Base-by-base conservation (phyloP, 2,888 invertebrate genomes). In the Acleris literana region DNA sequence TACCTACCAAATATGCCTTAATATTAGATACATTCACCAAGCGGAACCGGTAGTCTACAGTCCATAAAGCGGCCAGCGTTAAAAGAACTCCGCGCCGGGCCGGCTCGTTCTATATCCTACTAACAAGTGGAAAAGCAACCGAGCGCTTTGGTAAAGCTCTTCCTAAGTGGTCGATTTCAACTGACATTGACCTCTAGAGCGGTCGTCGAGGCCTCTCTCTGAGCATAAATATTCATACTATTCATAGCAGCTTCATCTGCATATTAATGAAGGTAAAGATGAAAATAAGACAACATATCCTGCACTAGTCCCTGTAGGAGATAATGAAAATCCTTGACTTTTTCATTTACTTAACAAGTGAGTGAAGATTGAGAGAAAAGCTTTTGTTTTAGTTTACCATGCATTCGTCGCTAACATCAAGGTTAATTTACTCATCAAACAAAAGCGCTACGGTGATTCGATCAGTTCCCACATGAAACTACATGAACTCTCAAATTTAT, bases 141-240 rank as follows among this genome's bases (percentile, higher is more conserved):
- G 70, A 76, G 74, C 73, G 72, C 75, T 75, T 71, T 66, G 70
- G 70, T 68, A 75, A 75, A 76, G 83, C 65, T 83, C 83, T 77
- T 57, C 13, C 66, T 51, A 71, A 76, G 46, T 83, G 83, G 84
- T 74, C 77, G 78, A 73, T 70, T 81, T 80, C 77, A 74, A 73
- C 81, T 84, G 88, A 88, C 89, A 90, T 88, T 90, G 90, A 90
- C 89, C 90, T 83, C 87, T 82, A 80, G 78, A 79, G 76, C 84
- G 83, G 82, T 81, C 82, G 81, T 63, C 74, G 82, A 84, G 84
- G 84, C 83, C 82, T 86, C 86, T 84, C 85, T 86, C 80, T 72
- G 76, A 73, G 69, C 74, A 86, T 86, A 82, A 83, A 86, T 88
- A 87, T 88, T 88, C 85, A 87, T 81, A 60, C 9, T 55, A 60